Evolutionary conservation across 2,888 invertebrate genomes (phyloP).

Genomic region (Eurois occulta): DNA sequence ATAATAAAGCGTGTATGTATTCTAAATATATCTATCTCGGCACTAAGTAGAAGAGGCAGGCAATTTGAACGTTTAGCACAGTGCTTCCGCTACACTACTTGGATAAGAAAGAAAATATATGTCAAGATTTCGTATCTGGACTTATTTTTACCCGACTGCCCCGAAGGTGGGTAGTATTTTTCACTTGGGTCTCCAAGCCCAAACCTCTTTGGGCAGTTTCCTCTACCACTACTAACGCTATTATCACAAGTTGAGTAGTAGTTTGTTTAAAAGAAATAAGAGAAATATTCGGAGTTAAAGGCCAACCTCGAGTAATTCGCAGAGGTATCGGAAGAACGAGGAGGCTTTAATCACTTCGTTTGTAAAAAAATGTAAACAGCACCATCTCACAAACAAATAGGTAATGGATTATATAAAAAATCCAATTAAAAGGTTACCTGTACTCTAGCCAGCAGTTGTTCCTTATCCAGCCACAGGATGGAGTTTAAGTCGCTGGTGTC

Average conservation of each 20-base stretch:
- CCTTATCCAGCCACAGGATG: constrained; percentile 97
- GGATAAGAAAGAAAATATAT: neutral
- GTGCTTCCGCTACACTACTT: neutral
- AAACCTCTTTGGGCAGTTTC: too few relatives aligned
- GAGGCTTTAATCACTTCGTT: neutral
- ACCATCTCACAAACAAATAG: neutral
- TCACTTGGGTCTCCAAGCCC: too few relatives aligned
- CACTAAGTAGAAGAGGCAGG: neutral
- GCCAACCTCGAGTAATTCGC: neutral
- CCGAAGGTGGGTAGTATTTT: neutral
- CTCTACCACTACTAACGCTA: too few relatives aligned
- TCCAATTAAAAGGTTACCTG: constrained; percentile 73
- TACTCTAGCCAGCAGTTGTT: constrained; percentile 84
- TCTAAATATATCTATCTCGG: neutral
- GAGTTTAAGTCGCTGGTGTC: constrained; percentile 99
- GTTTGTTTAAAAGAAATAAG: neutral
- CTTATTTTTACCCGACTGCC: neutral
- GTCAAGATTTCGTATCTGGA: neutral
- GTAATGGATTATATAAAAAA: neutral
- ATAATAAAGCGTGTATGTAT: neutral
- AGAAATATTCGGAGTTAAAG: neutral
- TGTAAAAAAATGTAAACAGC: neutral
- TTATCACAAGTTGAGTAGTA: neutral
- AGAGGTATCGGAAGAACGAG: neutral
- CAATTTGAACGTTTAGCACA: neutral